Evolutionary conservation across 2,797 vertebrate genomes (phyloP).

Genomic region (Lacerta bilineata): DNA sequence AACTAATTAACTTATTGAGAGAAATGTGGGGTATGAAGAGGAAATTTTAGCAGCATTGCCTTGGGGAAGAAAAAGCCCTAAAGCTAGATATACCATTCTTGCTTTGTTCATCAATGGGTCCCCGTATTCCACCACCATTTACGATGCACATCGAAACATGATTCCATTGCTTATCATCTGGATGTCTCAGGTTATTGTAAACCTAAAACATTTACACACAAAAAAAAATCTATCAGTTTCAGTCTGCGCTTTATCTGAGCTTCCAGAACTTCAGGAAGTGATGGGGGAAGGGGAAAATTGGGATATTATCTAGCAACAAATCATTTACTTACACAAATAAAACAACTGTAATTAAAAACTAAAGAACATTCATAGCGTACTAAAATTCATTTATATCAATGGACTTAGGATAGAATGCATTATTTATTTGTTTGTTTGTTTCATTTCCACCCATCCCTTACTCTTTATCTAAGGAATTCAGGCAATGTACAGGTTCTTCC

Average conservation of each 20-base stretch:
- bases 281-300: not conserved
- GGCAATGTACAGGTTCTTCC: not conserved
- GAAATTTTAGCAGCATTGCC: not conserved
- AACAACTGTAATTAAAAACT: not conserved
- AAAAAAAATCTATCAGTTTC: constrained; percentile 35
- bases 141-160: constrained; percentile 90
- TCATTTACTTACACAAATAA: not conserved
- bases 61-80: not conserved
- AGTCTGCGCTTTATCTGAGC: constrained; percentile 17
- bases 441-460: not conserved
- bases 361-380: not conserved
- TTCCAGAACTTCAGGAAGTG: constrained; percentile 9
- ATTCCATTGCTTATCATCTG: constrained; percentile 86
- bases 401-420: too few relatives aligned
- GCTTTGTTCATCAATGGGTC: constrained; percentile 85
- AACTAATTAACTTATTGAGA: not conserved
- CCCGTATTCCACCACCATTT: constrained; percentile 88
- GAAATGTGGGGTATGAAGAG: not conserved
- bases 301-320: not conserved
- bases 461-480: not conserved
- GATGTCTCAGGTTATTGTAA: constrained; percentile 82
- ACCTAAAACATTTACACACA: constrained; percentile 79
- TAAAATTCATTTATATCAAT: not conserved
- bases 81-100: constrained; percentile 81
- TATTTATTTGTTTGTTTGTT: not conserved